Evolutionary conservation across 2,888 invertebrate species (phyloP).

Genomic region (Chloroclysta siterata): DNA sequence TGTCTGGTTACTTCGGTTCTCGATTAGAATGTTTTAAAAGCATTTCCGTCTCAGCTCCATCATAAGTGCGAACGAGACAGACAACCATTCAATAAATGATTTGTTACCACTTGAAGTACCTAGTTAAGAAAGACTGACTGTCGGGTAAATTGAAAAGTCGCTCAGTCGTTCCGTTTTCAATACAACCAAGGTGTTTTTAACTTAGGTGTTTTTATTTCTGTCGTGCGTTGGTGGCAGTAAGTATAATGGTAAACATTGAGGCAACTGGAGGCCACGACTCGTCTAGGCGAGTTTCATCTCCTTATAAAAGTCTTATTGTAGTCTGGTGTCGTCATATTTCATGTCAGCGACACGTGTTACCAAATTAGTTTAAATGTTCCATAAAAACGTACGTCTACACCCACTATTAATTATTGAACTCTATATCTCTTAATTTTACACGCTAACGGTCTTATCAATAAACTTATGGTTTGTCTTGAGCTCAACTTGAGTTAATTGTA

Average conservation of each 20-base stretch:
- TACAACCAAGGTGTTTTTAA: constrained; percentile 51
- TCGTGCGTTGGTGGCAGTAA: constrained; percentile 71
- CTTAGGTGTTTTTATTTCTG: constrained; percentile 60
- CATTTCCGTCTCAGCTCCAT: constrained; percentile 25
- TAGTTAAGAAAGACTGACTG: constrained; percentile 42
- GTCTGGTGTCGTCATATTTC: constrained; percentile 2
- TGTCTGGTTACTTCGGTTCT: constrained; percentile 45
- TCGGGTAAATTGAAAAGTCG: constrained; percentile 59
- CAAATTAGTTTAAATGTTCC: constrained; percentile 1
- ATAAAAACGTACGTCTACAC: constrained; percentile 1
- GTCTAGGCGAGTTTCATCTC: constrained; percentile 52
- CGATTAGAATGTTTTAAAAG: constrained; percentile 44
- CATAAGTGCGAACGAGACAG: constrained; percentile 21
- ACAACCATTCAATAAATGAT: constrained; percentile 33
- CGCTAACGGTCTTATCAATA: not conserved
- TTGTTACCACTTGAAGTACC: constrained; percentile 51
- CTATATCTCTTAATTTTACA: not conserved
- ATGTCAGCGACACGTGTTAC: constrained; percentile 4
- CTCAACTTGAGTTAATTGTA: too few relatives aligned
- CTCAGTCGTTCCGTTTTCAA: constrained; percentile 43
- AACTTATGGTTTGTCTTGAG: too few relatives aligned
- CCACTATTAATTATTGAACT: not conserved
- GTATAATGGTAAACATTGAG: constrained; percentile 78
- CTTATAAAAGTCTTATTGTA: constrained; percentile 35
- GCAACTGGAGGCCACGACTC: constrained; percentile 66